phyloP scores from a whole-genome alignment of 30 jellyfish, hydroid and myxozoan genomes.

The Hydractinia echinata region DNA sequence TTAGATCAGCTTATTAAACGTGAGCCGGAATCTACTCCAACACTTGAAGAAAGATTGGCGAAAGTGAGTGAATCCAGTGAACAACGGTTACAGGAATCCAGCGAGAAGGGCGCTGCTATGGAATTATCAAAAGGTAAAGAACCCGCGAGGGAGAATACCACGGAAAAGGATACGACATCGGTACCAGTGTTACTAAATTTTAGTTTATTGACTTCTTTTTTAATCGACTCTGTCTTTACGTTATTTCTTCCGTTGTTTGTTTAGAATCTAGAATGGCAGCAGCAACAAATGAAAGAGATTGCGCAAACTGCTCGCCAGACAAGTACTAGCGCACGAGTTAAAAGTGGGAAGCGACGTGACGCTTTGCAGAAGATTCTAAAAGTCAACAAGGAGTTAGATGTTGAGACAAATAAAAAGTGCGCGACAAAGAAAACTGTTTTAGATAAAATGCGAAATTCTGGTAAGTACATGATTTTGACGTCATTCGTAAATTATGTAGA shows the following conservation, averaged over 20 bases:
- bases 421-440: conserved; percentile 24
- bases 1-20: too few species aligned
- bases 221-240: not conserved
- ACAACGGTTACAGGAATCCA: too few species aligned
- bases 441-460: conserved; percentile 29
- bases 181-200: too few species aligned
- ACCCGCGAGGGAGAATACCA: too few species aligned
- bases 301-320: not conserved
- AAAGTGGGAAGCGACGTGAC: conserved; percentile 11
- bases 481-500: too few species aligned
- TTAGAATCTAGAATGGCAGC: not conserved
- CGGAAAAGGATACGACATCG: too few species aligned
- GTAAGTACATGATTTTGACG: not conserved
- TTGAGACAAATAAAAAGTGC: conserved; percentile 12
- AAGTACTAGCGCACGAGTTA: not conserved
- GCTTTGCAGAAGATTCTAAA: conserved; percentile 25
- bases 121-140: too few species aligned
- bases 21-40: too few species aligned
- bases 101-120: too few species aligned
- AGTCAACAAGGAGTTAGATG: not conserved
- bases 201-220: too few species aligned
- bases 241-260: not conserved
- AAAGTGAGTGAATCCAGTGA: too few species aligned
- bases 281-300: conserved; percentile 29
- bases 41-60: too few species aligned